These are phyloP conservation scores for Ivindomyrus marchei DNA, from an alignment of 2,113 vertebrate genomes.

Conservation along the genomic window DNA sequence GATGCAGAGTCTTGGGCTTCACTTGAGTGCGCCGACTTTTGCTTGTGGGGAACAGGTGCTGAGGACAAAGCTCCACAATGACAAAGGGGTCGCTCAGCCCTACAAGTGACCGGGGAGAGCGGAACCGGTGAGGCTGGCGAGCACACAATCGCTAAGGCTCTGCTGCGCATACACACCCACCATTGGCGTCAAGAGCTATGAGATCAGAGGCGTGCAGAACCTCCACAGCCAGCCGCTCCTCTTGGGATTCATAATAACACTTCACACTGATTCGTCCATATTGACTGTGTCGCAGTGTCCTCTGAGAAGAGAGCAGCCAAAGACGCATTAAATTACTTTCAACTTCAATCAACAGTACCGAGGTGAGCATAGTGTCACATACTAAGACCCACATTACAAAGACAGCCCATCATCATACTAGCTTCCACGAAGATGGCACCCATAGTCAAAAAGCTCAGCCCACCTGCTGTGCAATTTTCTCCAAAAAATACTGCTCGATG, in stretches of 20 bases:
- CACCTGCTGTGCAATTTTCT: slow-evolving; percentile 81
- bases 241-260: slow-evolving; percentile 74
- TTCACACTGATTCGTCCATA: slow-evolving; percentile 76
- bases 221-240: slow-evolving; percentile 78
- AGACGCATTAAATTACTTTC: not conserved
- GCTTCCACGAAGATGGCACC: not conserved
- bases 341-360: not conserved
- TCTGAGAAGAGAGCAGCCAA: slow-evolving; percentile 3
- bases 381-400: not conserved
- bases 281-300: slow-evolving; percentile 66
- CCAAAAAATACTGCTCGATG: slow-evolving; percentile 81
- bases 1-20: slow-evolving; percentile 77
- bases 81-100: slow-evolving; percentile 83
- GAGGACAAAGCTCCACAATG: slow-evolving; percentile 78
- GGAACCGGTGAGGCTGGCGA: not conserved
- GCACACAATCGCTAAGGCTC: not conserved
- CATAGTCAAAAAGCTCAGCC: not conserved
- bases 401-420: not conserved
- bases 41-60: slow-evolving; percentile 72
- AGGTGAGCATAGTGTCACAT: not conserved
- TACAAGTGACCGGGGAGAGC: slow-evolving; percentile 29
- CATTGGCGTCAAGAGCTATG: slow-evolving; percentile 76
- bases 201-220: slow-evolving; percentile 79
- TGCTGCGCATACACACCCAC: slow-evolving; percentile 45
- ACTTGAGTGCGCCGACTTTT: slow-evolving; percentile 80